Evolutionary conservation across 2,888 invertebrate species (phyloP).

Genomic region (Nebria brevicollis): DNA sequence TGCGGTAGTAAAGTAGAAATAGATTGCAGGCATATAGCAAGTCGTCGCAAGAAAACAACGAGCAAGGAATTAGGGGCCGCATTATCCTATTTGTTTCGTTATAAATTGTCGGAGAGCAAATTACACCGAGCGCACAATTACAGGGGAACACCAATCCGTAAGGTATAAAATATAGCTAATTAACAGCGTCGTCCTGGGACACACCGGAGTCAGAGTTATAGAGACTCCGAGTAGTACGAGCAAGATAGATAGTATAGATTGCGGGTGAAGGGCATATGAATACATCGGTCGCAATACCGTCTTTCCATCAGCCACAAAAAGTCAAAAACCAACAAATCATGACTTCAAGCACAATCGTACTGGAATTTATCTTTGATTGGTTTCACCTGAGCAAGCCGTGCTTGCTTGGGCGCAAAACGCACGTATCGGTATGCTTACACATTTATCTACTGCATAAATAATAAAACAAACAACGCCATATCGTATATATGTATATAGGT

Average conservation of each 20-base stretch:
- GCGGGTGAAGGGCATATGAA: neutral
- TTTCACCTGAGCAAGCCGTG: neutral
- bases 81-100: conserved; percentile 47
- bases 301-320: neutral
- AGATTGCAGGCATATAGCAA: neutral
- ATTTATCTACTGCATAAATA: neutral
- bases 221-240: conserved; percentile 11
- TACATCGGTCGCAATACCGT: neutral
- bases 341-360: conserved; percentile 25
- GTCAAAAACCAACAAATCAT: conserved; percentile 11
- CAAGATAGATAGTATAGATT: neutral
- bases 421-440: neutral
- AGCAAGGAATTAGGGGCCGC: conserved; percentile 38
- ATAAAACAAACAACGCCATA: neutral
- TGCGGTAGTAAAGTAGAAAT: conserved; percentile 5
- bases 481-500: neutral
- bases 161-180: conserved; percentile 62
- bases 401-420: neutral
- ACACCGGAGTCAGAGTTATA: conserved; percentile 13
- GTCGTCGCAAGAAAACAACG: conserved; percentile 24
- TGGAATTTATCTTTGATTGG: conserved; percentile 13
- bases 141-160: conserved; percentile 52
- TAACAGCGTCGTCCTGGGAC: conserved; percentile 54
- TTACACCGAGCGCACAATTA: conserved; percentile 54
- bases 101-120: conserved; percentile 55